phyloP scores from a whole-genome alignment of 2,888 invertebrate species.

The Petrolisthes cinctipes region DNA sequence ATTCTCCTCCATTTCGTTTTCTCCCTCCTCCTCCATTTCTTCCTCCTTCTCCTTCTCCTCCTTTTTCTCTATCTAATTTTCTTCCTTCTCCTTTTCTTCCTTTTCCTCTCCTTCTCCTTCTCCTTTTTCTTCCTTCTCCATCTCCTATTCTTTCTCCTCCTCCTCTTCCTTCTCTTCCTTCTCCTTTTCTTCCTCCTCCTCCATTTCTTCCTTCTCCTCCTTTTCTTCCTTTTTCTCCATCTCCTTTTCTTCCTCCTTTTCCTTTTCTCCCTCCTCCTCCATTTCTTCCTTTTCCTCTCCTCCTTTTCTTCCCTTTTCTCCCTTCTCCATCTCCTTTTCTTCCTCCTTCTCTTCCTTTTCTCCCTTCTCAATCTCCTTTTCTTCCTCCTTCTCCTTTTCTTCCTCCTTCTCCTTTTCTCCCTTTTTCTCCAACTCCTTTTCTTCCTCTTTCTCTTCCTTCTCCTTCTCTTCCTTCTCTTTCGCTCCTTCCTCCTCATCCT shows the following conservation, averaged over 20 bases:
- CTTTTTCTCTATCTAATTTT: not conserved
- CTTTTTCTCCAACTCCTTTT: not conserved
- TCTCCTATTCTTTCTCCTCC: not conserved
- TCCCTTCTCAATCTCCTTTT: not conserved
- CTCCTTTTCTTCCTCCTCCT: not conserved
- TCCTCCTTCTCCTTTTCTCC: not conserved
- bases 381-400: not conserved
- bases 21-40: not conserved
- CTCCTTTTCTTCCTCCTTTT: not conserved
- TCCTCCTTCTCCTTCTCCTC: constrained; percentile 1
- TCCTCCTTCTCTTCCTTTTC: not conserved
- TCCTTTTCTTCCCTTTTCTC: not conserved
- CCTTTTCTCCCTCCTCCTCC: not conserved
- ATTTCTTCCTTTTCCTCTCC: constrained; percentile 3
- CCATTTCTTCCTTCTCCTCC: not conserved
- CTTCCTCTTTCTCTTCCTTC: not conserved
- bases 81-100: not conserved
- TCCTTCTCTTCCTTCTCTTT: not conserved
- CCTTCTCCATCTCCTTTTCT: not conserved
- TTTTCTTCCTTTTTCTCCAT: no score
- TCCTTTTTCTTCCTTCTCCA: not conserved
- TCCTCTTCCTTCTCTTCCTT: not conserved
- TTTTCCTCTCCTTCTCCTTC: not conserved
- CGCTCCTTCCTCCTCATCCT: not conserved
- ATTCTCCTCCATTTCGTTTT: not conserved